Percentiles rank a stretch among this genome's conserved stretches.
Conservation (phyloP, 2,888 invertebrate genomes). For the Pediacus dermestoides region DNA sequence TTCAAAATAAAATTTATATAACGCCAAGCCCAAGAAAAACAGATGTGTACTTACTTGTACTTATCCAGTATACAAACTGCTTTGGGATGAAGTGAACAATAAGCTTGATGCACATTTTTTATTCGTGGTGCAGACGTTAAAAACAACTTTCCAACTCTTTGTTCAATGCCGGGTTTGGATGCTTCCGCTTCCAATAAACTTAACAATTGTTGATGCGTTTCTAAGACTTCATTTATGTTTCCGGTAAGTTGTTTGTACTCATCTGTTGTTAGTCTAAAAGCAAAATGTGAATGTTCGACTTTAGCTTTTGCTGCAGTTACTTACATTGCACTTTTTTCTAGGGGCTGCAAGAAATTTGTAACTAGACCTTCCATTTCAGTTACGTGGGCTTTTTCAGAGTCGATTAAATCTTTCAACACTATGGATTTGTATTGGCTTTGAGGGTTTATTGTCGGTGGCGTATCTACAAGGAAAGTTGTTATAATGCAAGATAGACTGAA, state of each 20-base stretch:
- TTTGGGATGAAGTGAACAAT: slow-evolving; percentile 91
- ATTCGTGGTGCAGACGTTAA: slow-evolving; percentile 78
- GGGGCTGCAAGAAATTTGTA: slow-evolving; percentile 81
- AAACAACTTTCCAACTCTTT: slow-evolving; percentile 88
- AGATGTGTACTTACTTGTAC: slow-evolving; percentile 88
- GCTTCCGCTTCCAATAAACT: slow-evolving; percentile 76
- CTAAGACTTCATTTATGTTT: slow-evolving; percentile 83
- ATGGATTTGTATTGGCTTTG: slow-evolving; percentile 77
- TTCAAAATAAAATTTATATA: too few species aligned
- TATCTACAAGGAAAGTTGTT: slow-evolving; percentile 49
- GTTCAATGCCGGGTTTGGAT: slow-evolving; percentile 66
- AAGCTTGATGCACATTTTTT: slow-evolving; percentile 80
- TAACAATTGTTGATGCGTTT: slow-evolving; percentile 79
- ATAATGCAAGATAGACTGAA: too few species aligned
- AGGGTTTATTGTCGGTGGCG: slow-evolving; percentile 60
- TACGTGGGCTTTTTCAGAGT: slow-evolving; percentile 89
- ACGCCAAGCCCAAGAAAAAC: too few species aligned
- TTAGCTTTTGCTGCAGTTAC: too few species aligned
- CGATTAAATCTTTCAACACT: slow-evolving; percentile 84
- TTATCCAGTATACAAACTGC: slow-evolving; percentile 92
- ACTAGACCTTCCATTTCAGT: slow-evolving; percentile 83
- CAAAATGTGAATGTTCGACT: too few species aligned
- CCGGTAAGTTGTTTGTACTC: slow-evolving; percentile 86
- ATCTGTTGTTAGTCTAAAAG: slow-evolving; percentile 69
- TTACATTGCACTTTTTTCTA: slow-evolving; percentile 85